Percentiles rank a stretch among this genome's conserved stretches.
These are phyloP conservation scores for Rhinophrynus dorsalis DNA, from an alignment of 2,797 vertebrate species.

Conservation along the genomic window DNA sequence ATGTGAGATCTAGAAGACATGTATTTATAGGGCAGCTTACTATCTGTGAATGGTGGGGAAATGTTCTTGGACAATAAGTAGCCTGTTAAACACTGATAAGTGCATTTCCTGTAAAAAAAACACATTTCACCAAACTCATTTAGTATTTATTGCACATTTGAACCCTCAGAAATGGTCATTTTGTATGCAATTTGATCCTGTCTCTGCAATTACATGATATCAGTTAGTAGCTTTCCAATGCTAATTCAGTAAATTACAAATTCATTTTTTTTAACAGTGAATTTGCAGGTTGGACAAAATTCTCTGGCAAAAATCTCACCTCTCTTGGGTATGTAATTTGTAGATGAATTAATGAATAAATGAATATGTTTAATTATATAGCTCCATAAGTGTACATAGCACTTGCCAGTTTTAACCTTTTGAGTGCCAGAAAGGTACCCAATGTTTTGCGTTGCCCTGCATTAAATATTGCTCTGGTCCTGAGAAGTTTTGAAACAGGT, in stretches of 20 bases:
- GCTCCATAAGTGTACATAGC: no score
- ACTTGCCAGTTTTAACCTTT: no score
- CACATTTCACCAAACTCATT: neutral
- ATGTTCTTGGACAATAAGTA: neutral
- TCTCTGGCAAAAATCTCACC: neutral
- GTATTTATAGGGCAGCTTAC: no score
- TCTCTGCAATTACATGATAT: neutral
- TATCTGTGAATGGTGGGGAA: neutral
- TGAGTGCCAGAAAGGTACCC: no score
- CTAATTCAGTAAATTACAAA: neutral
- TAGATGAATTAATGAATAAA: no score
- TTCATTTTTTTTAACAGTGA: neutral
- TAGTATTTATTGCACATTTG: neutral
- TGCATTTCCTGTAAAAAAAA: neutral
- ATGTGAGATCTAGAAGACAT: no score
- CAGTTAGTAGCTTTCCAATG: neutral
- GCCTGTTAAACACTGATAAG: neutral
- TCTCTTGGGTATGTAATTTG: no score
- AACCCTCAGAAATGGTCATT: neutral
- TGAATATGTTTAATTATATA: no score
- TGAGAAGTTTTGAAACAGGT: no score
- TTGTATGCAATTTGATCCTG: no score
- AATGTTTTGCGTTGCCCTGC: no score
- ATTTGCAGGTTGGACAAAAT: neutral
- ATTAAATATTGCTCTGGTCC: no score